A percentile compares a stretch with the other conserved stretches of the same genome.
Evolutionary conservation across 2,113 vertebrate genomes (phyloP).

Genomic region (Uropsilus gracilis): DNA sequence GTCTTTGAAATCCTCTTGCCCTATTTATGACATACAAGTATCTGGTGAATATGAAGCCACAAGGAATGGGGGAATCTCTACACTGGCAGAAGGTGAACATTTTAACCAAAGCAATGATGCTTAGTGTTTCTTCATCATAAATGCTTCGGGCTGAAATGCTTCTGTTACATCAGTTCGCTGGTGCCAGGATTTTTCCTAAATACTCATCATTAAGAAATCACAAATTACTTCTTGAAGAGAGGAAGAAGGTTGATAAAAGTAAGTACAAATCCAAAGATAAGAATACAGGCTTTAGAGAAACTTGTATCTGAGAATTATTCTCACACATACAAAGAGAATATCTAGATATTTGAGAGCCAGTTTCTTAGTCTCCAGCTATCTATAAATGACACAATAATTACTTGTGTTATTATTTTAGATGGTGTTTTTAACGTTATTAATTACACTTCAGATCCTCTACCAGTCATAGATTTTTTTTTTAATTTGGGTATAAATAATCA

Average conservation of each 20-base stretch:
- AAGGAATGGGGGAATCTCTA: slow-evolving; percentile 60
- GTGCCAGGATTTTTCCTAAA: slow-evolving; percentile 45
- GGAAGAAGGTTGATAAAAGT: neutral
- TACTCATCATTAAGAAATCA: neutral
- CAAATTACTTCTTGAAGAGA: neutral
- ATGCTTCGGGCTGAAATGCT: neutral
- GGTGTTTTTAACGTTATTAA: neutral
- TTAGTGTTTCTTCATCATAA: slow-evolving; percentile 20
- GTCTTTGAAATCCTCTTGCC: slow-evolving; percentile 61
- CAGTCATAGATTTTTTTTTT: neutral
- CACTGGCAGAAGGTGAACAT: slow-evolving; percentile 3
- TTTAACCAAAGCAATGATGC: slow-evolving; percentile 65
- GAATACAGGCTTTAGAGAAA: neutral
- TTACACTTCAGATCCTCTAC: neutral
- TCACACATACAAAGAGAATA: neutral
- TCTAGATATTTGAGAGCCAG: neutral
- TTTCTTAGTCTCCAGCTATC: neutral
- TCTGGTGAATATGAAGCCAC: neutral
- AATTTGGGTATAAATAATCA: neutral
- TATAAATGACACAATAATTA: no score
- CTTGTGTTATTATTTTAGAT: neutral
- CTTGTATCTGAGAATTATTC: neutral
- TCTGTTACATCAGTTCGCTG: slow-evolving; percentile 54
- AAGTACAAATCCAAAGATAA: neutral
- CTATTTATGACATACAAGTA: neutral